These are phyloP conservation scores for Bettongia penicillata DNA, from an alignment of 2,113 vertebrate species.

Conservation along the genomic window DNA sequence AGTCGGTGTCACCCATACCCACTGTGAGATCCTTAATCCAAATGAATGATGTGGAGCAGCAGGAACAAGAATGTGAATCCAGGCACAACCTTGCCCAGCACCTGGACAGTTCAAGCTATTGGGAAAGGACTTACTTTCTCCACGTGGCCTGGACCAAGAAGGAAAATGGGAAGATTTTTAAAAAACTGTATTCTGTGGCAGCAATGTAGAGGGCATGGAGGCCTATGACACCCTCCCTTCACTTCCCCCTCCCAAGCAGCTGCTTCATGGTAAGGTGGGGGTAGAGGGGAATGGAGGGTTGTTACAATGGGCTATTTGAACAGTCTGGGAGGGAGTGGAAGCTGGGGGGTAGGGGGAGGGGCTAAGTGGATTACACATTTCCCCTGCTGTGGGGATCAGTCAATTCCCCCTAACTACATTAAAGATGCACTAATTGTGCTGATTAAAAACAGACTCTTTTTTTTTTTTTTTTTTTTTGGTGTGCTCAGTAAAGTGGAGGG, in stretches of 20 bases:
- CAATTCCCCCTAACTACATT: conserved; percentile 82
- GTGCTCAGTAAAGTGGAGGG: conserved; percentile 18
- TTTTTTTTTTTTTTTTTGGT: conserved; percentile 66
- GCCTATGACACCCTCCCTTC: not conserved
- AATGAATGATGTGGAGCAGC: not conserved
- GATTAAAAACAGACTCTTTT: conserved; percentile 82
- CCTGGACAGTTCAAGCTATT: not conserved
- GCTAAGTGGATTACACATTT: not conserved
- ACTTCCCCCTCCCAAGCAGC: not conserved
- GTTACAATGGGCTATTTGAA: conserved; percentile 6
- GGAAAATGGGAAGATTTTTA: not conserved
- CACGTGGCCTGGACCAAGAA: not conserved
- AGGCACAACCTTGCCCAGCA: not conserved
- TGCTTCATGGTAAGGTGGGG: conserved; percentile 73
- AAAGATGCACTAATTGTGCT: conserved; percentile 83
- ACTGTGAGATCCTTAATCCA: not conserved
- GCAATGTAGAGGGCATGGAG: not conserved
- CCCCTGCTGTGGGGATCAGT: conserved; percentile 46
- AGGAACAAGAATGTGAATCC: not conserved
- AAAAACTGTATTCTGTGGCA: not conserved
- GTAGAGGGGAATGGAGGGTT: not conserved
- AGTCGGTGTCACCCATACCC: not conserved
- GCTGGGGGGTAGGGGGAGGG: not conserved
- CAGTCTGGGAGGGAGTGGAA: not conserved
- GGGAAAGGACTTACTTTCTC: not conserved